Evolutionary conservation across 2,113 vertebrate species (phyloP).

Genomic region (Equus przewalskii): DNA sequence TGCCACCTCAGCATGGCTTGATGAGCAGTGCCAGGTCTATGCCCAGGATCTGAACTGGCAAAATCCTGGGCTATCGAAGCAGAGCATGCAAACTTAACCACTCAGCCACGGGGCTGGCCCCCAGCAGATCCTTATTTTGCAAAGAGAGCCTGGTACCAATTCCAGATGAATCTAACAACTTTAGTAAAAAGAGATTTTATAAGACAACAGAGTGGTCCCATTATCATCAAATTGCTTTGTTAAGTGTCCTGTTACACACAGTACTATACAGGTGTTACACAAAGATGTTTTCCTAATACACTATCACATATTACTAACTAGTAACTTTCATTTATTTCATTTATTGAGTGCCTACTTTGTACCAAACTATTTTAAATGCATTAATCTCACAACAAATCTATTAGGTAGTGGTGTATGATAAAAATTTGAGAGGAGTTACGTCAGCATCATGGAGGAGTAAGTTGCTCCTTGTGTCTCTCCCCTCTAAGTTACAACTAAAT

Average conservation of each 20-base stretch:
- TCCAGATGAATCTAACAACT: neutral
- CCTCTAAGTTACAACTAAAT: too few species aligned
- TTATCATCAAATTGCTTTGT: neutral
- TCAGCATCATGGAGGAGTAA: too few species aligned
- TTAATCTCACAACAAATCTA: neutral
- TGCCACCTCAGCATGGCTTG: too few species aligned
- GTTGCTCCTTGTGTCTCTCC: too few species aligned
- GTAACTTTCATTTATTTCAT: slow-evolving; percentile 19
- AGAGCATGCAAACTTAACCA: too few species aligned
- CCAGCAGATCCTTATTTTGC: neutral
- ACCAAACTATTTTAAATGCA: neutral
- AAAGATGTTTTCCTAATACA: neutral
- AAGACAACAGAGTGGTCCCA: neutral
- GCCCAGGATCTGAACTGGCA: too few species aligned
- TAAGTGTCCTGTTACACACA: neutral
- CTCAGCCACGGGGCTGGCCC: too few species aligned
- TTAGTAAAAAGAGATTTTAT: neutral
- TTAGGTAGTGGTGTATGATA: neutral
- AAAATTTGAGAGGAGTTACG: neutral
- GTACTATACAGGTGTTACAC: neutral
- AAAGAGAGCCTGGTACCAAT: neutral
- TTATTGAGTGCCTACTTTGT: neutral
- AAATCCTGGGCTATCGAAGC: too few species aligned
- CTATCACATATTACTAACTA: neutral
- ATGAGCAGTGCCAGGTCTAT: too few species aligned